Base-by-base conservation (phyloP, 2,888 invertebrate genomes). In the Agrotis ipsilon region DNA sequence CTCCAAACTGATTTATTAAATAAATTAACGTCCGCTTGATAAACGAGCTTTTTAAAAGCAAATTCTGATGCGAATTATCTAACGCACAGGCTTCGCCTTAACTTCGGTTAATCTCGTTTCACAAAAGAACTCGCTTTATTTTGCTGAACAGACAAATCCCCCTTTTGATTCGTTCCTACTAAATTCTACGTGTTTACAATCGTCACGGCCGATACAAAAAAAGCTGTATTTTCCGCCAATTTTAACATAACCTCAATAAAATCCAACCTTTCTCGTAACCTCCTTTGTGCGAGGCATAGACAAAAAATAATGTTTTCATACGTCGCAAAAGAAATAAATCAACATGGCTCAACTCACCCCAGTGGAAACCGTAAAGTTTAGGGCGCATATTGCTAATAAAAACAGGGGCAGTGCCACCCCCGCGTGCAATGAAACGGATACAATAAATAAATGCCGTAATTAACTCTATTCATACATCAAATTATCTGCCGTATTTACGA, bases 401-500 rank as follows among this genome's bases (percentile, higher is more conserved):
- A 93, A 90, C 89, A 87, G 90, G 92, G 92, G 91, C 89, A 87
- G 84, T 78, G 77, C 87, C 80, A 80, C 86, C 89, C 90, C 87
- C 78, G 84, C 82, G 85, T 78, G 85, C 89, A 90, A 89, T 90
- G 94, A 92, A 93, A 94, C 91, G 94, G 93, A 94, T 93, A 94
- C 94, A 94, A 94, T 94, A 94, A 94, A 94, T 94, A 94, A 94
- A 94, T 90, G 91, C 89, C 87, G 88, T 94, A 94, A 95, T 95
- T 95, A 95, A 91, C 90, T 90, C 90, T 89, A 95, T 95, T 95
- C 94, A 95, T 93, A 91, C 88, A 92, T 90, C 92, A 92, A 94
- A 94, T 94, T 92, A 93, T 91, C 90, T 89, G 88, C 84, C 83
- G 90, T 88, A 90, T 91, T 92, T 89, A 86, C 88, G 76, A 83